These are phyloP conservation scores for Silurus asotus DNA, from an alignment of 2,113 vertebrate species.

Conservation along the genomic window DNA sequence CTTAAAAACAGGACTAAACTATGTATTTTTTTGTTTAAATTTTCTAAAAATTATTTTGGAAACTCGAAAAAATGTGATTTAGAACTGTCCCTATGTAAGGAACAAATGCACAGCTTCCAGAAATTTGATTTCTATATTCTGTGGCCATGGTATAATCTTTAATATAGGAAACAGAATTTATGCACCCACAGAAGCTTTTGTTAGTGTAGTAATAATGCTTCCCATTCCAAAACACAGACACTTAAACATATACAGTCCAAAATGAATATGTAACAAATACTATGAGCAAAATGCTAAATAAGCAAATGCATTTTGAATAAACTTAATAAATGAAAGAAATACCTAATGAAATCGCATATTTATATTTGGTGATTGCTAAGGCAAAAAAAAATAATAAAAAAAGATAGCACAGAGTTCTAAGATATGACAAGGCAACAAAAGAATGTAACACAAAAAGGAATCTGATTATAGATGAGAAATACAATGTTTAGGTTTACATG, in stretches of 20 bases:
- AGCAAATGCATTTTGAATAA: constrained; percentile 63
- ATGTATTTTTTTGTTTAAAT: not conserved
- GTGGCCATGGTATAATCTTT: not conserved
- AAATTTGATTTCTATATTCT: not conserved
- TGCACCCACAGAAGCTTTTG: constrained; percentile 36
- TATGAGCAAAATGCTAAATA: not conserved
- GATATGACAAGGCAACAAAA: constrained; percentile 72
- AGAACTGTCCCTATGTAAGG: not conserved
- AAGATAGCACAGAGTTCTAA: constrained; percentile 69
- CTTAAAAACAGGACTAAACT: not conserved
- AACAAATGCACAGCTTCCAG: not conserved
- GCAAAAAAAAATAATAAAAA: constrained; percentile 52
- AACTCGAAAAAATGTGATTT: not conserved
- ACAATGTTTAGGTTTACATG: constrained; percentile 57
- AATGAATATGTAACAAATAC: constrained; percentile 65
- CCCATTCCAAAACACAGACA: constrained; percentile 18
- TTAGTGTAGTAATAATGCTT: constrained; percentile 2
- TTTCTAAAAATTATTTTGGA: not conserved
- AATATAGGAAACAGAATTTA: constrained; percentile 45
- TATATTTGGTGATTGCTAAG: constrained; percentile 76
- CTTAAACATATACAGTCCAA: constrained; percentile 56
- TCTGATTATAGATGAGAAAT: constrained; percentile 55
- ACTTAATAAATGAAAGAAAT: constrained; percentile 47
- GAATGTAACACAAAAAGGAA: constrained; percentile 54
- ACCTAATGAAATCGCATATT: constrained; percentile 50